These are phyloP conservation scores for Gallinago paraguaiae DNA, from an alignment of 2,113 vertebrate genomes.

Conservation along the genomic window DNA sequence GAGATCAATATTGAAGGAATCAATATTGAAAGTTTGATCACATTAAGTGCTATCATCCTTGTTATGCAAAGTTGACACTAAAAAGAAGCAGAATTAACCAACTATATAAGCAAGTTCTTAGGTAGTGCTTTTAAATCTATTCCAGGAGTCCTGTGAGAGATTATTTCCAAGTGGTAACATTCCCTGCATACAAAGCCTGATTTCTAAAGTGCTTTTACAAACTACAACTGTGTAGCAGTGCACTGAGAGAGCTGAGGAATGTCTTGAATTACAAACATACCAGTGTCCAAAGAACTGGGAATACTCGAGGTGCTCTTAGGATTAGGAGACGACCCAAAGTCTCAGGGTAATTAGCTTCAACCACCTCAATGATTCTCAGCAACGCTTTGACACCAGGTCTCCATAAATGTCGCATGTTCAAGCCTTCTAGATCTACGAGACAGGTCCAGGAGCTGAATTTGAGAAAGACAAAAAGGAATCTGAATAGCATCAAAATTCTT, in stretches of 20 bases:
- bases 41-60: not conserved
- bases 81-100: not conserved
- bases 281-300: constrained; percentile 95
- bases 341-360: constrained; percentile 97
- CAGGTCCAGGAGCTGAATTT: constrained; percentile 91
- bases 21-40: not conserved
- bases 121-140: not conserved
- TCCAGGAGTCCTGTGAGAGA: not conserved
- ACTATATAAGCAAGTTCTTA: not conserved
- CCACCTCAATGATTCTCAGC: constrained; percentile 94
- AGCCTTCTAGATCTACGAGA: constrained; percentile 92
- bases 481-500: not conserved
- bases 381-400: constrained; percentile 92
- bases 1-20: not conserved
- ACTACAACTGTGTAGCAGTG: not conserved
- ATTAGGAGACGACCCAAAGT: constrained; percentile 92
- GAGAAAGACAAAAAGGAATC: not conserved
- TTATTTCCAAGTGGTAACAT: not conserved
- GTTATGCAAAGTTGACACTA: not conserved
- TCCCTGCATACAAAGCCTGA: not conserved
- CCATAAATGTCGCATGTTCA: constrained; percentile 98
- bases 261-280: constrained; percentile 68
- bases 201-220: not conserved
- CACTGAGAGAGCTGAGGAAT: not conserved
- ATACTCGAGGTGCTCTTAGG: constrained; percentile 89